Percentiles rank a stretch among this genome's conserved stretches.
Evolutionary conservation across 1,140 invertebrate species (phyloP).

Genomic region (Pristionchus pacificus): DNA sequence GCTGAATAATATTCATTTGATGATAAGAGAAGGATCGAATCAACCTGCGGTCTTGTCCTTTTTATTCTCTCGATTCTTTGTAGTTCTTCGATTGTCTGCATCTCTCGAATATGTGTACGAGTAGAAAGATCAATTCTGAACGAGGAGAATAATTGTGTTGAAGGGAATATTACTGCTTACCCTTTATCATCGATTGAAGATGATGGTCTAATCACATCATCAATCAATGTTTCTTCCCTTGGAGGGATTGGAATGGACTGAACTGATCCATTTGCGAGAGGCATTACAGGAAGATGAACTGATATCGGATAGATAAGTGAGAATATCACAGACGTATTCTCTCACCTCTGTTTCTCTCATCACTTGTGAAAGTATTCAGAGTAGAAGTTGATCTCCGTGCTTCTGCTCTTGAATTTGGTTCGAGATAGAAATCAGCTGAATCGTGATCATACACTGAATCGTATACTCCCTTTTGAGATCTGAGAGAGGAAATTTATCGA

Average conservation of each 20-base stretch:
- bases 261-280: slow-evolving; percentile 15
- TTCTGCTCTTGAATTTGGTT: slow-evolving; percentile 14
- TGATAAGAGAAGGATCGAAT: background rate
- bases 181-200: slow-evolving; percentile 13
- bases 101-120: slow-evolving; percentile 14
- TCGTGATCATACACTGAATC: slow-evolving; percentile 23
- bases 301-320: slow-evolving; percentile 7
- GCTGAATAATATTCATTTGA: background rate
- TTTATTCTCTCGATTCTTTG: slow-evolving; percentile 16
- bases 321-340: background rate
- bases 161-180: background rate
- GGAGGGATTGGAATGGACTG: slow-evolving; percentile 17
- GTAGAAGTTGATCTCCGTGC: background rate
- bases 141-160: background rate
- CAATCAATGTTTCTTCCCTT: slow-evolving; percentile 22
- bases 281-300: slow-evolving; percentile 5
- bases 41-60: background rate
- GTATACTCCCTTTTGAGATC: slow-evolving; percentile 8
- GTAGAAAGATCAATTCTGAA: no score
- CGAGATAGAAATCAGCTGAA: slow-evolving; percentile 21
- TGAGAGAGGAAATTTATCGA: background rate
- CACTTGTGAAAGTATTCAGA: slow-evolving; percentile 7
- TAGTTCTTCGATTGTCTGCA: slow-evolving; percentile 18
- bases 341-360: slow-evolving; percentile 7
- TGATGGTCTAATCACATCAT: slow-evolving; percentile 18